Evolutionary conservation across 1,140 invertebrate genomes (phyloP).

Genomic region (Aphaenogaster floridana): DNA sequence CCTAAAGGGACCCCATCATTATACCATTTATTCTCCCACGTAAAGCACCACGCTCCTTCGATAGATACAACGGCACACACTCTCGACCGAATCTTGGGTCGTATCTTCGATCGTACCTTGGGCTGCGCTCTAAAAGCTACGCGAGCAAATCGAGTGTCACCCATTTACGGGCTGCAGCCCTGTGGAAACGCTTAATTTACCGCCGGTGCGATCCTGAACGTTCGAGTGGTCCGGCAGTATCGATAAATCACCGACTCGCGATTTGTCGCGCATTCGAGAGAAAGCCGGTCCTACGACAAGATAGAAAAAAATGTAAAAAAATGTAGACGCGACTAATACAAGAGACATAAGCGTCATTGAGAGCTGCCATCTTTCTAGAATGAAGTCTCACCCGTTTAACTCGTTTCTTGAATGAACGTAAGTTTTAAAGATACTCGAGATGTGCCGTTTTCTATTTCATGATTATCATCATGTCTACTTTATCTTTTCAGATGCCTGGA

Average conservation of each 20-base stretch:
- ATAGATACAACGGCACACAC: slow-evolving; percentile 19
- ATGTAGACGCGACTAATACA: neutral
- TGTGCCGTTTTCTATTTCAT: neutral
- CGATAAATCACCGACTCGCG: slow-evolving; percentile 68
- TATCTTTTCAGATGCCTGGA: neutral
- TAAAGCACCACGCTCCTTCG: slow-evolving; percentile 17
- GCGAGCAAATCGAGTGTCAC: slow-evolving; percentile 65
- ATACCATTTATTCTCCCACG: slow-evolving; percentile 47
- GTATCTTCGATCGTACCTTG: slow-evolving; percentile 52
- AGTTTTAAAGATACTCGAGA: slow-evolving; percentile 8
- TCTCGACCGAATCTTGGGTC: slow-evolving; percentile 48
- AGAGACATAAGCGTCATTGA: slow-evolving; percentile 30
- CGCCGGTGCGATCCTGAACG: slow-evolving; percentile 48
- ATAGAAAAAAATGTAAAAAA: slow-evolving; percentile 36
- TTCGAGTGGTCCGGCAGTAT: slow-evolving; percentile 51
- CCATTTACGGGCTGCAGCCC: slow-evolving; percentile 58
- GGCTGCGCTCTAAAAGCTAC: slow-evolving; percentile 46
- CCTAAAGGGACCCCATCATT: slow-evolving; percentile 28
- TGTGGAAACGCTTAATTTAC: slow-evolving; percentile 70
- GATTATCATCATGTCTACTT: neutral
- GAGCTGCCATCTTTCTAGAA: neutral
- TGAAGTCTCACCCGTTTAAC: neutral
- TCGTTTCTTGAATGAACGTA: neutral
- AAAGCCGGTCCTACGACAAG: slow-evolving; percentile 25
- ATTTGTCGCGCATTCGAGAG: slow-evolving; percentile 72